Evolutionary conservation across 2,888 invertebrate species (phyloP), one percentile per base, ranked within the genome.

Genomic region (Zonitis immaculata): DNA sequence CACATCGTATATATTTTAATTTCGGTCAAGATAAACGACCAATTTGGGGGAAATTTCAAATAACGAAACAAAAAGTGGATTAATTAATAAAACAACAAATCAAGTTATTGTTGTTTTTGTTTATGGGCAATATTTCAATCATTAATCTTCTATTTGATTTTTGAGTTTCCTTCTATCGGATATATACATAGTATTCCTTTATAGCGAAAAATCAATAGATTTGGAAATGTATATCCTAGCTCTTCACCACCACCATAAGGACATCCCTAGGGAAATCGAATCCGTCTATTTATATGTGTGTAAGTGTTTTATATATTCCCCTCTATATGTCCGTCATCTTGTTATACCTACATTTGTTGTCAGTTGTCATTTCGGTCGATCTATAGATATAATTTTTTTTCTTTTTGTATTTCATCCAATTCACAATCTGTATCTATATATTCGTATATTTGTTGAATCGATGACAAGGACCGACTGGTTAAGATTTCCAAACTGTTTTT

Each of bases 241-340:
- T 48, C 35, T 35, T 35, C 35, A 22, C 22, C 22, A 5, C n/a
- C n/a, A 22, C 3, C 8, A 44, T 52, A 56, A 52, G 55, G 56
- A 56, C 47, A 53, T 56, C 58, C 53, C 60, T 16, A 30, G 60
- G 60, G 60, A 58, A 60, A 60, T 58, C 58, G 54, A 56, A 54
- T 56, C 55, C 58, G 55, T 56, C 58, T 54, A n/a, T n/a, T n/a
- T n/a, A n/a, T n/a, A n/a, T n/a, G n/a, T n/a, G n/a, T n/a, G n/a
- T n/a, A n/a, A n/a, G 57, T 50, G 25, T 44, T 51, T 16, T 14
- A 12, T 5, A 32, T 16, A 32, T 35, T 35, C 53, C 54, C 57
- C 53, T 49, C 58, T 42, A 52, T n/a, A n/a, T 53, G 60, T 56
- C 56, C 58, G 60, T 60, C 60, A 60, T 60, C 55, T 55, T 56